Conservation (phyloP, 2,113 vertebrate genomes). For the Abramis brama region DNA sequence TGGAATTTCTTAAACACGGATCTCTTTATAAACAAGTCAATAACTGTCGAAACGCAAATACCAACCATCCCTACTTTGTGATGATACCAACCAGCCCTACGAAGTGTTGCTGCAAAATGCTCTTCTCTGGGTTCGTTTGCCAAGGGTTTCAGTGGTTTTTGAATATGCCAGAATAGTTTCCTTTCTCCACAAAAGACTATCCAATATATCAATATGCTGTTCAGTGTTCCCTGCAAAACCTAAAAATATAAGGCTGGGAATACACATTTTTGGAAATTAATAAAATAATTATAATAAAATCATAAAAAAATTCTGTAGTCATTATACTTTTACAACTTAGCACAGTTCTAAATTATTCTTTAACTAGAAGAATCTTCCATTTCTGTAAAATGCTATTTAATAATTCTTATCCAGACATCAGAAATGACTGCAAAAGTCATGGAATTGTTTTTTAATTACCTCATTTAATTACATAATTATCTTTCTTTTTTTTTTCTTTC, state of each 20-base stretch:
- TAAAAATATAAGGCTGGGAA: background rate
- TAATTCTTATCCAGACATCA: too few relatives aligned
- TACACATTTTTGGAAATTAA: background rate
- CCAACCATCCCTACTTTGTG: background rate
- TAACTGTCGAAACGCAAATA: background rate
- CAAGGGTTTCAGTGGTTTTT: background rate
- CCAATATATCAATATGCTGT: background rate
- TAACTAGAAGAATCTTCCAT: too few relatives aligned
- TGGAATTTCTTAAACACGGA: conserved; percentile 33
- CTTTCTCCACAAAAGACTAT: background rate
- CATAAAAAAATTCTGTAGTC: background rate
- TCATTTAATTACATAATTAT: background rate
- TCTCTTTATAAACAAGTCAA: background rate
- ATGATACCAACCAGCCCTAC: background rate
- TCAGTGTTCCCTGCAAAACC: background rate
- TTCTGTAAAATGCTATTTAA: too few relatives aligned
- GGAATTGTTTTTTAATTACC: background rate
- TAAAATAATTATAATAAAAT: background rate
- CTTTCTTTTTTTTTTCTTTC: background rate
- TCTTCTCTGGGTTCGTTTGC: background rate
- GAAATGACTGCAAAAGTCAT: background rate
- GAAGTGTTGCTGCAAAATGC: conserved; percentile 1
- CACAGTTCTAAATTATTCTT: too few relatives aligned
- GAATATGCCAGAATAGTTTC: background rate
- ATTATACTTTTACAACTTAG: too few relatives aligned